Evolutionary conservation across 2,797 vertebrate species (phyloP).

Genomic region (Urocyon cinereoargenteus): DNA sequence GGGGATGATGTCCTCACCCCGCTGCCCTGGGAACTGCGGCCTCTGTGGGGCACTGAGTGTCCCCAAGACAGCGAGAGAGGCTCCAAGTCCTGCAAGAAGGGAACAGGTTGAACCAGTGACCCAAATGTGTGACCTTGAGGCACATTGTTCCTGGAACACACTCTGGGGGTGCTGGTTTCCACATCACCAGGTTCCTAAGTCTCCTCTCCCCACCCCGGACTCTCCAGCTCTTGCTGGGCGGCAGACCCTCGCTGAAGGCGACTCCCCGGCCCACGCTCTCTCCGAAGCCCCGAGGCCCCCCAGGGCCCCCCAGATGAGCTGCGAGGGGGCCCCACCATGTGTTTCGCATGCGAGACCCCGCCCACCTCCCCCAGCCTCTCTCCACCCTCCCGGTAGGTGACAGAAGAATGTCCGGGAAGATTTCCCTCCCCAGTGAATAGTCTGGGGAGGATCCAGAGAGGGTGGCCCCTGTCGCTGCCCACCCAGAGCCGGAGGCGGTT

Average conservation of each 20-base stretch:
- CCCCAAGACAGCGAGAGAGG: rapidly evolving
- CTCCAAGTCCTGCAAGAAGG: neutral
- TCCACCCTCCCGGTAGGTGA: neutral
- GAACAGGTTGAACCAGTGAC: too few species aligned
- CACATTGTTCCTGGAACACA: neutral
- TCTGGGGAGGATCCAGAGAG: neutral
- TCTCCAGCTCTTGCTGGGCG: too few species aligned
- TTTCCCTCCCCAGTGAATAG: too few species aligned
- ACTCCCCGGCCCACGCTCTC: too few species aligned
- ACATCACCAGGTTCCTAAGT: neutral
- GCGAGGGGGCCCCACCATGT: too few species aligned
- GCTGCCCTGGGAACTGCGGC: rapidly evolving
- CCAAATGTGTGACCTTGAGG: too few species aligned
- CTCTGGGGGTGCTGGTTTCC: neutral
- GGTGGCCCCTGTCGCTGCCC: neutral
- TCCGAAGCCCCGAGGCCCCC: rapidly evolving
- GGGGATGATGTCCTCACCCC: neutral
- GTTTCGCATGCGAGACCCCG: neutral
- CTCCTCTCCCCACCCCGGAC: neutral
- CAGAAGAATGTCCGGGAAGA: neutral
- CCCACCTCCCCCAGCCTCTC: neutral
- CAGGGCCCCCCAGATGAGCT: too few species aligned
- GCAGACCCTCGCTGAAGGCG: rapidly evolving
- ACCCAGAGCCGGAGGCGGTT: rapidly evolving
- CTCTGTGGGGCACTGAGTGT: neutral